Conservation (phyloP, 2,113 vertebrate genomes). For the Sus scrofa region DNA sequence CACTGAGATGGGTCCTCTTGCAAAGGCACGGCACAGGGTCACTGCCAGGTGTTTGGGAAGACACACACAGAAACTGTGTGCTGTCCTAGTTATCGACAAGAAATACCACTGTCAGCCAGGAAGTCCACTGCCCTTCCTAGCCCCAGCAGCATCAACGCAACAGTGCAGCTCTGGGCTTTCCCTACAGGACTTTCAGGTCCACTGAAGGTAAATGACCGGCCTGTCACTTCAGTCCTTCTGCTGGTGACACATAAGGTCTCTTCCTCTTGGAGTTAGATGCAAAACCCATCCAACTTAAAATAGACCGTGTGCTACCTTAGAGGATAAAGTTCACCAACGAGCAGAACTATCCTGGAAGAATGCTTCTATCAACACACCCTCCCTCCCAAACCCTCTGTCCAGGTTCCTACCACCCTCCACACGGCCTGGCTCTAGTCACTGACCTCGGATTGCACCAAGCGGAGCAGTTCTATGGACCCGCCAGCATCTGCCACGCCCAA, state of each 20-base stretch:
- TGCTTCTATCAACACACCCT: neutral
- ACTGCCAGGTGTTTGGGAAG: no score
- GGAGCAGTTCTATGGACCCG: slow-evolving; percentile 91
- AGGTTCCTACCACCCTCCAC: neutral
- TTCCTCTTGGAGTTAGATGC: neutral
- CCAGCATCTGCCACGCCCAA: slow-evolving; percentile 92
- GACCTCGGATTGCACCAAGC: slow-evolving; percentile 90
- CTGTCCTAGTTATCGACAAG: neutral
- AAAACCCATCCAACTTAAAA: neutral
- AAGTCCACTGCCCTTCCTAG: neutral
- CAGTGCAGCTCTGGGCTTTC: neutral
- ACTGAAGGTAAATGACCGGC: neutral
- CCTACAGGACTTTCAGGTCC: neutral
- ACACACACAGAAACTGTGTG: fast-evolving
- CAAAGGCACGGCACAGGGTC: neutral
- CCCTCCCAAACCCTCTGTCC: no score
- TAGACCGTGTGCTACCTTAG: neutral
- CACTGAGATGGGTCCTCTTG: neutral
- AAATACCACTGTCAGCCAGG: neutral
- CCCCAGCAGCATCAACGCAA: no score
- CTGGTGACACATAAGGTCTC: fast-evolving
- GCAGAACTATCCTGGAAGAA: neutral
- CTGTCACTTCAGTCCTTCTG: neutral
- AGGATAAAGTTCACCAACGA: neutral
- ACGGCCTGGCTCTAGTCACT: slow-evolving; percentile 64